Evolutionary conservation across 2,113 vertebrate genomes (phyloP).

Genomic region (Salvator merianae): DNA sequence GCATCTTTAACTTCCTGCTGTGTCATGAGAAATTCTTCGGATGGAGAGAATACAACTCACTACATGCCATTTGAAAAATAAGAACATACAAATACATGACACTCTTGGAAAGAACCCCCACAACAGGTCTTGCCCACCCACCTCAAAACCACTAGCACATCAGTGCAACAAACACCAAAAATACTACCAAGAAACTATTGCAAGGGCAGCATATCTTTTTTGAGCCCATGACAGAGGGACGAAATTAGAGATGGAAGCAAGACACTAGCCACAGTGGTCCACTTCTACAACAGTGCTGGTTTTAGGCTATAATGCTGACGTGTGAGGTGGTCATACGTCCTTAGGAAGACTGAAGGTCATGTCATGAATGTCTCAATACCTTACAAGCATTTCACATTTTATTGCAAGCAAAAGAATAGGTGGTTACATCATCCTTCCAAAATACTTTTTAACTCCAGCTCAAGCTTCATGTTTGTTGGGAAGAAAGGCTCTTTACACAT

Average conservation of each 20-base stretch:
- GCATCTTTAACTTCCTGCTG: not conserved
- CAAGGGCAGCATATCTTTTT: not conserved
- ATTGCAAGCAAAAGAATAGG: slow-evolving; percentile 39
- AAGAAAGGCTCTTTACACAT: not conserved
- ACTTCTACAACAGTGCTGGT: not conserved
- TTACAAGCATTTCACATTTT: slow-evolving; percentile 35
- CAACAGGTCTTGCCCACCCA: not conserved
- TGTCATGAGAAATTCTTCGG: not conserved
- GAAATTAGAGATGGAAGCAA: too few species aligned
- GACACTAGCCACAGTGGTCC: too few species aligned
- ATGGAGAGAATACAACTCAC: not conserved
- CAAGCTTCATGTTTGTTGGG: not conserved
- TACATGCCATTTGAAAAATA: not conserved
- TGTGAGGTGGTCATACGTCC: not conserved
- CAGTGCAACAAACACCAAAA: not conserved
- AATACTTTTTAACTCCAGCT: not conserved
- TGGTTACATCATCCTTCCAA: slow-evolving; percentile 50
- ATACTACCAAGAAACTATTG: too few species aligned
- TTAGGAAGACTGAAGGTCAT: slow-evolving; percentile 50
- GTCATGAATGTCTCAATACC: slow-evolving; percentile 27
- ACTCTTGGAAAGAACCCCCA: not conserved
- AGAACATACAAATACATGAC: too few species aligned
- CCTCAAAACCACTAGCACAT: not conserved
- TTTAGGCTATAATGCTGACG: not conserved
- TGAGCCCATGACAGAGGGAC: not conserved